These are phyloP conservation scores for Peromyscus nudipes DNA, from an alignment of 2,797 vertebrate species.

Conservation along the genomic window DNA sequence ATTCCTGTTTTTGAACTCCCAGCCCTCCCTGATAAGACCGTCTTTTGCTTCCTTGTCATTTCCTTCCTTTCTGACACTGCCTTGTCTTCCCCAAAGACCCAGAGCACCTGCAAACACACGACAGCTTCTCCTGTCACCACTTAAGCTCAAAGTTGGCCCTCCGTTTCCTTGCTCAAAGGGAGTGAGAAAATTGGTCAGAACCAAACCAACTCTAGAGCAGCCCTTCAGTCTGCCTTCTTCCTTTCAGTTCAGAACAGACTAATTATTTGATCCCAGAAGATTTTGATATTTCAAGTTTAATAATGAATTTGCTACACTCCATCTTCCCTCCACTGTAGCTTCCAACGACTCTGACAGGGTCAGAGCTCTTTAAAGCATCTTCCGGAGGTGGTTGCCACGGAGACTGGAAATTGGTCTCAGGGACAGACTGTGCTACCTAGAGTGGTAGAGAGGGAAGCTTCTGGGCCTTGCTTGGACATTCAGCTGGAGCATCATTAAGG, in stretches of 20 bases:
- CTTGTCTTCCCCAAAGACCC: constrained; percentile 11
- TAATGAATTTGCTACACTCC: constrained; percentile 64
- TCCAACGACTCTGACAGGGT: constrained; percentile 72
- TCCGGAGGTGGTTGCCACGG: constrained; percentile 81
- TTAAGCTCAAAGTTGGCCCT: constrained; percentile 45
- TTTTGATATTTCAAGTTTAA: constrained; percentile 54
- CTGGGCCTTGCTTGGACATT: constrained; percentile 59
- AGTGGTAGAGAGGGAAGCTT: constrained; percentile 65
- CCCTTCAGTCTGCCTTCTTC: background rate
- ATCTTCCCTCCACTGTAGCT: constrained; percentile 31
- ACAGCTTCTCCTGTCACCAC: background rate
- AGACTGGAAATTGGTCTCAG: constrained; percentile 79
- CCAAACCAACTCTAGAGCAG: background rate
- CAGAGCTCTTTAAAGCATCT: constrained; percentile 73
- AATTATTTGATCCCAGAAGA: constrained; percentile 60
- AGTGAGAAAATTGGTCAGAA: constrained; percentile 46
- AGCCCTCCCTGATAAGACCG: background rate
- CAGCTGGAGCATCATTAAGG: constrained; percentile 74
- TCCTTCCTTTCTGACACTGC: background rate
- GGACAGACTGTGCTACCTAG: constrained; percentile 70
- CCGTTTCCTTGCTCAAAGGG: background rate
- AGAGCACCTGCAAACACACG: background rate
- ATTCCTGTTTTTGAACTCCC: background rate
- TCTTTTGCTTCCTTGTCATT: background rate
- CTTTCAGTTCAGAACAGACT: background rate